Evolutionary conservation across 1,140 invertebrate species (phyloP).

Genomic region (Akabosia matsudoensis): DNA sequence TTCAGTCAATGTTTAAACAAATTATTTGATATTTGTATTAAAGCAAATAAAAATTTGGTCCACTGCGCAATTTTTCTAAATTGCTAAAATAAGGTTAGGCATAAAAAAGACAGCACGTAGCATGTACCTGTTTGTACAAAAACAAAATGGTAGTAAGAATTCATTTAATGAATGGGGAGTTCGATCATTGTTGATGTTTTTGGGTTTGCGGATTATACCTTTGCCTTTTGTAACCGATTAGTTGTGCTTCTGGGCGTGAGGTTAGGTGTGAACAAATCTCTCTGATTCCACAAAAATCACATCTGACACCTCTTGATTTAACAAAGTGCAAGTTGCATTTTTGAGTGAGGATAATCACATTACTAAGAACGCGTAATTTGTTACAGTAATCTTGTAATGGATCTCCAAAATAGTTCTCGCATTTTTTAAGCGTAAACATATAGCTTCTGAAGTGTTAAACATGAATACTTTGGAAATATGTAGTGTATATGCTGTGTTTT

Average conservation of each 20-base stretch:
- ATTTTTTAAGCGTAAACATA: too few relatives aligned
- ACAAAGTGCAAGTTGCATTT: too few relatives aligned
- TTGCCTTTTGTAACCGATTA: neutral
- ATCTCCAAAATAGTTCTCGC: neutral
- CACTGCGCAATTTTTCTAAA: too few relatives aligned
- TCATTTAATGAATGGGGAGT: too few relatives aligned
- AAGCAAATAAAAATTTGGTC: too few relatives aligned
- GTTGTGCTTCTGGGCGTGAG: neutral
- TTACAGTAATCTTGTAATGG: constrained; percentile 7
- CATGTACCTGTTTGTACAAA: too few relatives aligned
- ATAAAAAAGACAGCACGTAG: too few relatives aligned
- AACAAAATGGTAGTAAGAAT: too few relatives aligned
- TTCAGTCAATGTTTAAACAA: neutral
- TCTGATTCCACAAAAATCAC: neutral
- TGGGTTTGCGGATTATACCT: neutral
- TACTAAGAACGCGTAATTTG: neutral
- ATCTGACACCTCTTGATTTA: neutral
- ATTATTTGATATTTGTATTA: neutral
- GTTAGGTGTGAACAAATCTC: neutral
- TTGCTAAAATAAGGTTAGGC: too few relatives aligned
- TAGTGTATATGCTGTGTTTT: too few relatives aligned
- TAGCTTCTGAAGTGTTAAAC: too few relatives aligned
- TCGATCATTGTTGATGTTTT: neutral
- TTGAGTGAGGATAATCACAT: neutral
- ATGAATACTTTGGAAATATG: too few relatives aligned